Evolutionary conservation across 2,113 vertebrate species (phyloP).

Genomic region (Procavia capensis): DNA sequence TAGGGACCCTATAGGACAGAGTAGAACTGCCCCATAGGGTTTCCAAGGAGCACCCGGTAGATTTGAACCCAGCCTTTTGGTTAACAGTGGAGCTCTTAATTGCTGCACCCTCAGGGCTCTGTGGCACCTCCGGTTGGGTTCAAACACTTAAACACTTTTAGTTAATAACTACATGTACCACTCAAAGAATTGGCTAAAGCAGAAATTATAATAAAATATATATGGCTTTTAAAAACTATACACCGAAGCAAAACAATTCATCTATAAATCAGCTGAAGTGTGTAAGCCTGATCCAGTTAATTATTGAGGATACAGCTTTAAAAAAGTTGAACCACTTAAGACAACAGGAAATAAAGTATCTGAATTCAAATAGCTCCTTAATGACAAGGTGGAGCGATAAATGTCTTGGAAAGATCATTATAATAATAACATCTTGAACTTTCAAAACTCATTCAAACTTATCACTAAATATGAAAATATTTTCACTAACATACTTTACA

Average conservation of each 20-base stretch:
- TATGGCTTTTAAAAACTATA: not conserved
- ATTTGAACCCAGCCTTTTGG: too few relatives aligned
- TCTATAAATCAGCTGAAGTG: not conserved
- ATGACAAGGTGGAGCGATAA: not conserved
- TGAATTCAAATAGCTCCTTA: not conserved
- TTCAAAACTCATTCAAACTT: slow-evolving; percentile 54
- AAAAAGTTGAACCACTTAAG: not conserved
- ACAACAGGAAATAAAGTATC: not conserved
- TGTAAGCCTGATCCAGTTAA: not conserved
- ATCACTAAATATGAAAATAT: slow-evolving; percentile 54
- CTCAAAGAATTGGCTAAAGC: not conserved
- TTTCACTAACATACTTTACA: slow-evolving; percentile 19
- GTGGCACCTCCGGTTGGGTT: not conserved
- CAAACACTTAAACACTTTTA: not conserved
- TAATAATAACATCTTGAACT: slow-evolving; percentile 55
- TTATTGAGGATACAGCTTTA: not conserved
- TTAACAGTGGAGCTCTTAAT: too few relatives aligned
- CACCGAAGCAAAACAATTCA: not conserved
- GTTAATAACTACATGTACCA: not conserved
- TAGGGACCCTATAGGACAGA: too few relatives aligned
- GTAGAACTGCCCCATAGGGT: too few relatives aligned
- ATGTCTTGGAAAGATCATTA: slow-evolving; percentile 50
- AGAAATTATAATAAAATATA: not conserved
- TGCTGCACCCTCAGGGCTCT: too few relatives aligned
- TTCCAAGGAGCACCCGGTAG: too few relatives aligned